Evolutionary conservation across 1,140 invertebrate genomes (phyloP), one percentile per base, ranked within the genome.

Genomic region (Philaenus spumarius): DNA sequence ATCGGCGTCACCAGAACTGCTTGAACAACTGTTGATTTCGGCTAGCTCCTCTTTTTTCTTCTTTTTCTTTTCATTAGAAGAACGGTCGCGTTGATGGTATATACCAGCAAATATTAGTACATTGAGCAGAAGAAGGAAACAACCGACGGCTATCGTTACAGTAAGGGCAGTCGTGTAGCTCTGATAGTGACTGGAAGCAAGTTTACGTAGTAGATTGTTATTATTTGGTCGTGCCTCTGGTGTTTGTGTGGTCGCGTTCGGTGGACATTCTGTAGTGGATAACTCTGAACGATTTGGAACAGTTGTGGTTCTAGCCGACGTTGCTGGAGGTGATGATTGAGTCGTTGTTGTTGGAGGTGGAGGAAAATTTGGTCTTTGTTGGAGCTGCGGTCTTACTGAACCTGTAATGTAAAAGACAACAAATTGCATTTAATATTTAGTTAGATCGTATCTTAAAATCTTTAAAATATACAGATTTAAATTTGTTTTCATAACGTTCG

Each of bases 101-200:
- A 97, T 93, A 26, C 91, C 93, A 34, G 91, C 92, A 68, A 97
- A 96, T 50, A 97, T 94, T 1, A 97, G 78, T 6, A 96, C 83
- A 71, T 98, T 97, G 1, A 97, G 78, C 7, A 97, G 79, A 2
- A 98, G 77, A 6, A 90, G 75, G 58, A 90, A 89, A 59, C 87
- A 93, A 0, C 95, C 95, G 1, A 97, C 89, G 0, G 90, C 91
- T 53, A 97, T 91, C 0, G 93, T 96, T 2, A 96, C 86, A n/a
- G 88, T 90, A 1, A 96, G 75, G 0, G 90, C 91, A 0, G 91
- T 93, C 0, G 89, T 93, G 71, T 93, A 93, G 30, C 86, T 89
- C 65, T 90, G 87, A 65, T 88, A 89, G 66, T 89, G 87, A 60
- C 83, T 87, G 7, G 84, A 85, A 2, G 86, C 85, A 2, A 90